phyloP scores from a whole-genome alignment of 2,888 invertebrate genomes.

The Arge pagana region DNA sequence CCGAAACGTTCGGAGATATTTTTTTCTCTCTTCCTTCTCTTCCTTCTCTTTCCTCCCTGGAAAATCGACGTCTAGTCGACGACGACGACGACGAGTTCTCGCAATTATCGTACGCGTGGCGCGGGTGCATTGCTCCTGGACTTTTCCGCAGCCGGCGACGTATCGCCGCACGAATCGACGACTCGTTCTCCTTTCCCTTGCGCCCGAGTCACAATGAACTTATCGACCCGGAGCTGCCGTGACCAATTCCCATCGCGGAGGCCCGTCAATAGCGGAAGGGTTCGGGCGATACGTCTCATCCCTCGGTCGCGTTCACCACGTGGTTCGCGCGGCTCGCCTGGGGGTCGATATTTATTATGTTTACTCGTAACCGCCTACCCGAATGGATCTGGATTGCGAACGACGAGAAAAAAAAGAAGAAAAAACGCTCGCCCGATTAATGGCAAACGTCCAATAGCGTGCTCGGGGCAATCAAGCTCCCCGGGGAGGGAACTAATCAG shows the following conservation, averaged over 20 bases:
- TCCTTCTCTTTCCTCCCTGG: no score
- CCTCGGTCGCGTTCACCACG: constrained; percentile 18
- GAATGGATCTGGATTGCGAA: not conserved
- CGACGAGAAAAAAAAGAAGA: not conserved
- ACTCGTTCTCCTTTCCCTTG: no score
- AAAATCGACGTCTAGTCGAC: no score
- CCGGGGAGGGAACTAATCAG: constrained; percentile 10
- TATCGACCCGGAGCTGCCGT: constrained; percentile 44
- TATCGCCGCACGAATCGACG: no score
- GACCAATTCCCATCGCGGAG: constrained; percentile 41
- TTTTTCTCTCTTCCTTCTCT: no score
- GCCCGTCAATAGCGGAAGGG: constrained; percentile 37
- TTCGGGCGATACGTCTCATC: constrained; percentile 30
- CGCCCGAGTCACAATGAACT: constrained; percentile 36
- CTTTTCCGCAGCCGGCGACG: no score
- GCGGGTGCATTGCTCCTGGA: no score
- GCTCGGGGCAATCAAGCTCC: constrained; percentile 7
- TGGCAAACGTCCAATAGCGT: constrained; percentile 12
- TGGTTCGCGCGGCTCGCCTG: constrained; percentile 7
- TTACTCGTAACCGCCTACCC: constrained; percentile 1
- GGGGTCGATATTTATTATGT: constrained; percentile 26
- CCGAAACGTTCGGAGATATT: no score
- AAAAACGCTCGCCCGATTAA: constrained; percentile 3
- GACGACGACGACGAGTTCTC: no score
- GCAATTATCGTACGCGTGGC: no score